Evolutionary conservation across 2,797 vertebrate species (phyloP), one percentile per base, ranked within the genome.

Genomic region (Kryptolebias ocellatus): DNA sequence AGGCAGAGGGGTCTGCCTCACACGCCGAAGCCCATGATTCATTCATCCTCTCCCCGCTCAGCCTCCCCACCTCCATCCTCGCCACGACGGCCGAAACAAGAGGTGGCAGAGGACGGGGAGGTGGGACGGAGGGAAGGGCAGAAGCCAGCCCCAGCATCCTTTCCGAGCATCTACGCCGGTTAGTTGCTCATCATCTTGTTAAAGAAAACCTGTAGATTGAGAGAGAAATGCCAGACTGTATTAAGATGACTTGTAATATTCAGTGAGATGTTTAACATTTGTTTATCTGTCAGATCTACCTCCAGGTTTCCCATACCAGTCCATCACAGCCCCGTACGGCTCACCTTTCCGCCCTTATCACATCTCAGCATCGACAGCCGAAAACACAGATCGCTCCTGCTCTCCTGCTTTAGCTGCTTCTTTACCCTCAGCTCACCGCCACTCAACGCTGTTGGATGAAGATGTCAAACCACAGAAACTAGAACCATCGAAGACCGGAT

Each of bases 141-240:
- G 80, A 97, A 98, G 81, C 90, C 90, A 9, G 60, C 88, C 4
- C 60, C 95, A 2, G 83, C 90, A 45, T 77, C 95, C 0, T 96
- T 95, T 79, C 94, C 93, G 81, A 87, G 94, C 49, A 79, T 95
- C 74, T 98, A 96, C 86, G 90, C 95, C 74, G 97, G 97, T 98
- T 86, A 92, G 94, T 81, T 44, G 5, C n/a, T 72, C 2, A 12
- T 29, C 34, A 28, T 46, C 28, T 24, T 50, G 16, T 58, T 4
- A 34, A 1, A 50, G 37, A 39, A 39, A 39, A 39, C 37, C 37
- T 39, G 37, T 39, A 39, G 37, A 39, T 39, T 39, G 10, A 11
- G 10, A 10, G 34, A 37, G 9, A 37, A 37, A 10, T 37, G 9
- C 6, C 34, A 31, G 7, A 10, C 9, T 37, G 34, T 37, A 8